Evolutionary conservation across 1,140 invertebrate species (phyloP).

Genomic region (Glossosoma conforme): DNA sequence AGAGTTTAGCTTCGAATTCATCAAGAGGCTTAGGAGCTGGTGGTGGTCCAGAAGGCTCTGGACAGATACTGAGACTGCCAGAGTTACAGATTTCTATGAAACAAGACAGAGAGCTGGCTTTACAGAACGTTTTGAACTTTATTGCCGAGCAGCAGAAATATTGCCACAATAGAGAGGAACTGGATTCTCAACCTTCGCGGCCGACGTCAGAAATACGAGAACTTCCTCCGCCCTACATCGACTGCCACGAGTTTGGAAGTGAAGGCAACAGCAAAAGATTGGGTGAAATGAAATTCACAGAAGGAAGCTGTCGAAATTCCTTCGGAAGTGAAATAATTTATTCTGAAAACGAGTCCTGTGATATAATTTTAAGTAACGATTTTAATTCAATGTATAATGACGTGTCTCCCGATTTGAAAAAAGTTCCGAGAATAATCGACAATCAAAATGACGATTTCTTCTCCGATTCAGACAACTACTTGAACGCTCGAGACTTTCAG

Average conservation of each 20-base stretch:
- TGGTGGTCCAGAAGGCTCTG: constrained; percentile 44
- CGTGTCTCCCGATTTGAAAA: constrained; percentile 24
- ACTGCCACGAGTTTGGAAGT: constrained; percentile 33
- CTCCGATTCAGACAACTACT: constrained; percentile 40
- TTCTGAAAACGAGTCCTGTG: constrained; percentile 30
- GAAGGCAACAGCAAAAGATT: constrained; percentile 32
- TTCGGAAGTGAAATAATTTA: constrained; percentile 24
- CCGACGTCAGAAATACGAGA: constrained; percentile 49
- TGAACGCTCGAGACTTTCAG: constrained; percentile 28
- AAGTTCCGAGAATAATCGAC: constrained; percentile 21
- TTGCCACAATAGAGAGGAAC: constrained; percentile 52
- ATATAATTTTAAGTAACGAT: constrained; percentile 30
- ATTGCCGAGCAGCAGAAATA: constrained; percentile 74
- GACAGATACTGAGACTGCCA: constrained; percentile 39
- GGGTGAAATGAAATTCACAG: constrained; percentile 8
- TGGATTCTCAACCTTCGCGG: constrained; percentile 51
- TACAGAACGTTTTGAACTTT: constrained; percentile 68
- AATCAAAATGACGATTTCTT: constrained; percentile 38
- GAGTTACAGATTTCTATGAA: constrained; percentile 43
- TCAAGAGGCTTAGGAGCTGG: constrained; percentile 53
- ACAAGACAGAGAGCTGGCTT: constrained; percentile 61
- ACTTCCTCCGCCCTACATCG: constrained; percentile 44
- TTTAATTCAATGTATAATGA: constrained; percentile 24
- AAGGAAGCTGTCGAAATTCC: constrained; percentile 18
- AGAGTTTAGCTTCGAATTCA: constrained; percentile 71